Evolutionary conservation across 2,888 invertebrate species (phyloP).

Genomic region (Hydrotaea cyrtoneurina): DNA sequence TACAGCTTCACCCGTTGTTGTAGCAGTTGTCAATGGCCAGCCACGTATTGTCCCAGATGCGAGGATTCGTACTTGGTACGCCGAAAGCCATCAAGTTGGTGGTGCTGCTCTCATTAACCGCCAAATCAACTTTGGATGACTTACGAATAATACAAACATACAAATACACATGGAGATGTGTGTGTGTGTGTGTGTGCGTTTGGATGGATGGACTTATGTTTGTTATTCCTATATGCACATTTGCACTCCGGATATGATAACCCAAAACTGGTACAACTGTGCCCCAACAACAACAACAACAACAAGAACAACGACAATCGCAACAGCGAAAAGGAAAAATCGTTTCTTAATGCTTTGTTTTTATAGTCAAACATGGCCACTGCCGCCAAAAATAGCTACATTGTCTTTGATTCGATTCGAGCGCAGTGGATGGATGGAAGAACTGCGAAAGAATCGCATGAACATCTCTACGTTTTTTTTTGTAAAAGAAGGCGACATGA

Average conservation of each 20-base stretch:
- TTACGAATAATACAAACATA: constrained; percentile 4
- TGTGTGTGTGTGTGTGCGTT: background rate
- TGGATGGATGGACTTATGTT: background rate
- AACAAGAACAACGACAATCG: background rate
- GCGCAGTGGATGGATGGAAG: constrained; percentile 18
- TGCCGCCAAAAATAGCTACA: constrained; percentile 41
- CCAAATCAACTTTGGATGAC: constrained; percentile 33
- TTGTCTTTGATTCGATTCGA: constrained; percentile 32
- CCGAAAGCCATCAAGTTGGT: constrained; percentile 16
- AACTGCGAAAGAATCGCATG: background rate
- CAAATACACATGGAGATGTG: background rate
- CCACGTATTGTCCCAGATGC: constrained; percentile 19
- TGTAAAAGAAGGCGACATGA: constrained; percentile 35
- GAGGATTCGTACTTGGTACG: background rate
- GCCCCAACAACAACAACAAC: background rate
- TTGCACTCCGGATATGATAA: constrained; percentile 37
- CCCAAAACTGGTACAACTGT: constrained; percentile 35
- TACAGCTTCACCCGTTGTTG: constrained; percentile 25
- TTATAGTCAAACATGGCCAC: constrained; percentile 40
- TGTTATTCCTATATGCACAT: constrained; percentile 9
- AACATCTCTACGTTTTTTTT: background rate
- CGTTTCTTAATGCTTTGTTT: constrained; percentile 36
- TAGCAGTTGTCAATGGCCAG: constrained; percentile 25
- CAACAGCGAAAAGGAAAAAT: background rate
- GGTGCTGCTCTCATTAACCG: constrained; percentile 23